A percentile compares a stretch with the other conserved stretches of the same genome.
phyloP scores from a whole-genome alignment of 2,888 invertebrate species.

The Rhopalosiphum nymphaeae region DNA sequence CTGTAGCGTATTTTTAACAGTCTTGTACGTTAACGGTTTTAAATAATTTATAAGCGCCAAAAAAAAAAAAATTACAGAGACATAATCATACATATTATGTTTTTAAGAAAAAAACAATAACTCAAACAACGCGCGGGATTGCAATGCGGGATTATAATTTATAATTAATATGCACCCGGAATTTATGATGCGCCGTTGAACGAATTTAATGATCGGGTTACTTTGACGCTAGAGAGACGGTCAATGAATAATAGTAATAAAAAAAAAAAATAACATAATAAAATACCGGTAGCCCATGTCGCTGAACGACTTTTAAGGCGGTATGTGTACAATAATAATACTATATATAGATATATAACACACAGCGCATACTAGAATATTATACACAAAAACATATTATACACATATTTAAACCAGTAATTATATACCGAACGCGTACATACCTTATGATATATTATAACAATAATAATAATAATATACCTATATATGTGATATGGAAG shows the following conservation, averaged over 20 bases:
- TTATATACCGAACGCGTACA: conserved; percentile 37
- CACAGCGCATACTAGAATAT: background rate
- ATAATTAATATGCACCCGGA: conserved; percentile 45
- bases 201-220: conserved; percentile 58
- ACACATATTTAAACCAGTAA: conserved; percentile 51
- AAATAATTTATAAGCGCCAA: background rate
- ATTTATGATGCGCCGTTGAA: conserved; percentile 37
- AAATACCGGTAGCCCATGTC: conserved; percentile 55
- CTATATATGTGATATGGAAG: background rate
- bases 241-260: conserved; percentile 47
- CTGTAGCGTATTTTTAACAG: background rate
- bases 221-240: background rate
- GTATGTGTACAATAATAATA: conserved; percentile 3
- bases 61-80: background rate
- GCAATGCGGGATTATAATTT: conserved; percentile 19
- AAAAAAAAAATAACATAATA: conserved; percentile 5
- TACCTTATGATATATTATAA: background rate
- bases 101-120: background rate
- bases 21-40: background rate
- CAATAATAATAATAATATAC: background rate
- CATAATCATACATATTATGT: background rate
- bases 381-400: background rate
- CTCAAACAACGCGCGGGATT: background rate
- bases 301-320: background rate
- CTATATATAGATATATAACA: background rate